These are phyloP conservation scores for Colostygia pectinataria DNA, from an alignment of 2,888 invertebrate species.

Conservation along the genomic window DNA sequence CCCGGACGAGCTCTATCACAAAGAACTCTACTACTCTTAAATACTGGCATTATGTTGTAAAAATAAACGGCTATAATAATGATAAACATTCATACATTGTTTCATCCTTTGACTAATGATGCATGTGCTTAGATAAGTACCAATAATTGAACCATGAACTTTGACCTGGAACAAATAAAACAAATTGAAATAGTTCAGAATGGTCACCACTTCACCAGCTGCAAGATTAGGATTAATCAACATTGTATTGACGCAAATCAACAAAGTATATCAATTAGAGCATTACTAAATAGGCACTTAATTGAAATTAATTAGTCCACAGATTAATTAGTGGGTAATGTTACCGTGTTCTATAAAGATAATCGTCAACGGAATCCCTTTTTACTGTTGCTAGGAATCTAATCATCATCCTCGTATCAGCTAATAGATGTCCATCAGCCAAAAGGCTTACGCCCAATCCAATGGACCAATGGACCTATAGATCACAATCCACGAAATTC, in stretches of 20 bases:
- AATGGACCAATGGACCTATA: too few relatives aligned
- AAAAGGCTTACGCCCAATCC: too few relatives aligned
- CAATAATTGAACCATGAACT: neutral
- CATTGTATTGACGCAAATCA: conserved; percentile 9
- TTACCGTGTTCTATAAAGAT: neutral
- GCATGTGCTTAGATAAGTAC: neutral
- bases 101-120: neutral
- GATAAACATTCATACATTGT: too few relatives aligned
- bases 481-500: too few relatives aligned
- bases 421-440: too few relatives aligned
- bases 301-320: conserved; percentile 12
- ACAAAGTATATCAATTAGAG: neutral
- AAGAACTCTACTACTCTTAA: too few relatives aligned
- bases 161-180: neutral
- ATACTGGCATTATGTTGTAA: too few relatives aligned
- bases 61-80: too few relatives aligned
- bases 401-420: too few relatives aligned
- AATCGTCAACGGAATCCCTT: neutral
- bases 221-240: neutral
- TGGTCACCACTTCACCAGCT: conserved; percentile 1
- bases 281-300: neutral
- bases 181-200: neutral
- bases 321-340: neutral
- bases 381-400: too few relatives aligned
- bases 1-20: too few relatives aligned